These are phyloP conservation scores for Pyralis farinalis DNA, from an alignment of 2,888 invertebrate species.

Conservation along the genomic window DNA sequence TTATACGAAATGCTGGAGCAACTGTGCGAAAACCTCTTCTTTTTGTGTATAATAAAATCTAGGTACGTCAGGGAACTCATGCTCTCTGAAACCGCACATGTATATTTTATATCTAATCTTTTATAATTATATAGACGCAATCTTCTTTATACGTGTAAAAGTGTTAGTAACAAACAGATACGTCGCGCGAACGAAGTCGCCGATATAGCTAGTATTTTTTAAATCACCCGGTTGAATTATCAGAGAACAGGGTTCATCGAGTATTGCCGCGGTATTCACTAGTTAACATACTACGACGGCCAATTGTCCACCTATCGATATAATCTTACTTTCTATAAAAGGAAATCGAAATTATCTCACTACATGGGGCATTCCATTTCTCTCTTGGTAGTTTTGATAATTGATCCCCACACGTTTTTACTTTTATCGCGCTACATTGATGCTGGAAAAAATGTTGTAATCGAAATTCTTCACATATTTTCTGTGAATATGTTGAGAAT, in stretches of 20 bases:
- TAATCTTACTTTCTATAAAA: conserved; percentile 78
- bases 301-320: conserved; percentile 47
- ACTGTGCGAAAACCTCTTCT: too few relatives aligned
- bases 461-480: conserved; percentile 37
- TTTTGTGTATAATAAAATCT: too few relatives aligned
- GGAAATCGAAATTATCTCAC: conserved; percentile 77
- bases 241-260: conserved; percentile 44
- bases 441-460: conserved; percentile 37
- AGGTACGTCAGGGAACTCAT: too few relatives aligned
- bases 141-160: too few relatives aligned
- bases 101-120: too few relatives aligned
- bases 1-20: too few relatives aligned
- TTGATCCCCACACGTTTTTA: conserved; percentile 58
- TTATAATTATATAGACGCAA: too few relatives aligned
- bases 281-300: conserved; percentile 40
- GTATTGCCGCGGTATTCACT: conserved; percentile 36
- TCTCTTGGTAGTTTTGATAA: conserved; percentile 71
- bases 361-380: conserved; percentile 73
- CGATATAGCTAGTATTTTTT: too few relatives aligned
- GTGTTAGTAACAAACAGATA: too few relatives aligned
- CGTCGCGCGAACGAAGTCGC: too few relatives aligned
- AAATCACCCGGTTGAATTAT: background rate
- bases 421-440: conserved; percentile 46
- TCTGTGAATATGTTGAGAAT: background rate
- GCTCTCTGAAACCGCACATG: too few relatives aligned